Percentiles rank a stretch among this genome's conserved stretches.
Conservation (phyloP, 2,888 invertebrate genomes). For the Orchesellides sinensis region DNA sequence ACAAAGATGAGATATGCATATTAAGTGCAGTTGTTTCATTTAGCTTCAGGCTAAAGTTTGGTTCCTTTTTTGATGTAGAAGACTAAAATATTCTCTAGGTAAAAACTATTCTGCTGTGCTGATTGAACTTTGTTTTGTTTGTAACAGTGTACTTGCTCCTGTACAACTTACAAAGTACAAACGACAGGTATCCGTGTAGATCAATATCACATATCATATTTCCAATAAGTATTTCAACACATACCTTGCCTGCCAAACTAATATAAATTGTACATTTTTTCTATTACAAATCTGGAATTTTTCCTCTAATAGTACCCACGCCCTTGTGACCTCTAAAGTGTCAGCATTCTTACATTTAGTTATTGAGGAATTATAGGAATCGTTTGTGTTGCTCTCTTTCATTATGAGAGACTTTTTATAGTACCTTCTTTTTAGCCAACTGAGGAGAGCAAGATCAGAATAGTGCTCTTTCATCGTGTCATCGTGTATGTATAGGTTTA, state of each 20-base stretch:
- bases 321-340: slow-evolving; percentile 50
- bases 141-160: background rate
- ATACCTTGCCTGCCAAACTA: background rate
- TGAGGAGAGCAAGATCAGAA: background rate
- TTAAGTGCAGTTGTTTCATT: background rate
- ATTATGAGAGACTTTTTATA: too few species aligned
- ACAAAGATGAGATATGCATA: background rate
- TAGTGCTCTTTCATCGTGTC: too few species aligned
- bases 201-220: too few species aligned
- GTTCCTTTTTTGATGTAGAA: background rate
- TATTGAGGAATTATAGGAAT: slow-evolving; percentile 21
- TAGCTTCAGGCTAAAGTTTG: too few species aligned
- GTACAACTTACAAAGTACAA: background rate
- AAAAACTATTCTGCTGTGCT: too few species aligned
- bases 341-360: slow-evolving; percentile 32
- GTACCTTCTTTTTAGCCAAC: background rate
- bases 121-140: too few species aligned
- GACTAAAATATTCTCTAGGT: background rate
- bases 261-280: background rate
- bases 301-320: slow-evolving; percentile 27
- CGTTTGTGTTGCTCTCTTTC: background rate
- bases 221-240: background rate
- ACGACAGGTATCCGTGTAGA: too few species aligned
- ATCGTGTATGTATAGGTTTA: background rate
- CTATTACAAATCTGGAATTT: background rate